Conservation (phyloP, 2,113 vertebrate species). For the Alligator mississippiensis region DNA sequence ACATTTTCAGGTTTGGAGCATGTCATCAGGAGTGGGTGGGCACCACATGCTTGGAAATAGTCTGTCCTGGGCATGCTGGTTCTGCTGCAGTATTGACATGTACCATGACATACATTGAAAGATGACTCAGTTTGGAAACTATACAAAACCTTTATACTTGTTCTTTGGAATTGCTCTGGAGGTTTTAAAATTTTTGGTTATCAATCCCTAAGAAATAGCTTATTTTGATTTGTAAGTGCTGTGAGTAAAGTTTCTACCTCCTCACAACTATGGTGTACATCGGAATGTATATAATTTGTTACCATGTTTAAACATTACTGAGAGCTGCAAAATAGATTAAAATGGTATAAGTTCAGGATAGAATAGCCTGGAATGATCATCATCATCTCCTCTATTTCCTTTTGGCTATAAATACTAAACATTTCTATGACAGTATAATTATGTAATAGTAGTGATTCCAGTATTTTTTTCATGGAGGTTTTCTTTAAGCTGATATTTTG, state of each 20-base stretch:
- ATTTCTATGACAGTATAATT: neutral
- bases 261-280: neutral
- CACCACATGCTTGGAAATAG: too few relatives aligned
- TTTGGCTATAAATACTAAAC: neutral
- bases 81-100: too few relatives aligned
- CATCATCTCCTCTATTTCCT: too few relatives aligned
- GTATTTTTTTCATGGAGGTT: accelerated
- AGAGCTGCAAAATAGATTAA: neutral
- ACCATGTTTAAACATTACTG: neutral
- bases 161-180: neutral
- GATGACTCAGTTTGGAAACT: neutral
- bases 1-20: too few relatives aligned
- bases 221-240: neutral
- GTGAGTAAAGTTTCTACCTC: neutral
- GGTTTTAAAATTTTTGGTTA: neutral
- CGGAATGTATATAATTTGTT: accelerated
- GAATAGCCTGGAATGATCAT: neutral
- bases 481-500: neutral
- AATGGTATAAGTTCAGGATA: neutral
- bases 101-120: neutral
- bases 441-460: neutral
- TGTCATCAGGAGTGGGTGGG: too few relatives aligned
- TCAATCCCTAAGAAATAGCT: neutral
- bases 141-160: neutral
- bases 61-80: too few relatives aligned